Evolutionary conservation across 2,797 vertebrate species (phyloP), one percentile per base, ranked within the genome.

Genomic region (Crenichthys baileyi): DNA sequence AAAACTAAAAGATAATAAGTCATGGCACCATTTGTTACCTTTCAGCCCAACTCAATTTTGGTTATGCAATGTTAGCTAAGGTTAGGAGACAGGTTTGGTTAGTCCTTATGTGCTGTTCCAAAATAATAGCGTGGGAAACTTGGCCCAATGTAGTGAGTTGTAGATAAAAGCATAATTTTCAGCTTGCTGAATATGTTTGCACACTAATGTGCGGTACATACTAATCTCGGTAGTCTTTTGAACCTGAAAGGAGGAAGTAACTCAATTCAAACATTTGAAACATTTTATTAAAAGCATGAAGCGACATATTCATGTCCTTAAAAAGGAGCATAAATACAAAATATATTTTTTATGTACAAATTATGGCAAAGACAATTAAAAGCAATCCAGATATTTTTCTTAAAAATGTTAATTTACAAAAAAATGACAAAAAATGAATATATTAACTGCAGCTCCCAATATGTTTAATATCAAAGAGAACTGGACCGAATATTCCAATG

Each of bases 221-320:
- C 36, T 36, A 36, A 36, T 26, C 24, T 9, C 0, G 65, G 11
- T 24, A 3, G 7, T 48, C 51, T 41, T 36, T 15, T 1, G 7
- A 68, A 7, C 24, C 48, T 36, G 5, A 79, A 76, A 79, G 77
- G 20, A 80, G 12, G n/a, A 82, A 68, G 16, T 4, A 53, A 53
- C n/a, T 4, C 6, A 12, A 31, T 39, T 56, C 53, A 63, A 73
- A 88, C 76, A 87, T 91, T 89, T 84, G 82, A 83, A 92, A 92
- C 83, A 83, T 95, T 96, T 96, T 95, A 96, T 96, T 96, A 94
- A 95, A 96, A 95, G 92, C 93, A 93, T 85, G 80, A 86, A 83
- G 83, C 87, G 79, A 92, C 84, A 92, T 84, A 76, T 88, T 79
- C 85, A 90, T 83, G 91, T 91, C 93, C 91, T 91, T 82, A 80